Conservation (phyloP, 2,888 invertebrate genomes). For the Apamea monoglypha region DNA sequence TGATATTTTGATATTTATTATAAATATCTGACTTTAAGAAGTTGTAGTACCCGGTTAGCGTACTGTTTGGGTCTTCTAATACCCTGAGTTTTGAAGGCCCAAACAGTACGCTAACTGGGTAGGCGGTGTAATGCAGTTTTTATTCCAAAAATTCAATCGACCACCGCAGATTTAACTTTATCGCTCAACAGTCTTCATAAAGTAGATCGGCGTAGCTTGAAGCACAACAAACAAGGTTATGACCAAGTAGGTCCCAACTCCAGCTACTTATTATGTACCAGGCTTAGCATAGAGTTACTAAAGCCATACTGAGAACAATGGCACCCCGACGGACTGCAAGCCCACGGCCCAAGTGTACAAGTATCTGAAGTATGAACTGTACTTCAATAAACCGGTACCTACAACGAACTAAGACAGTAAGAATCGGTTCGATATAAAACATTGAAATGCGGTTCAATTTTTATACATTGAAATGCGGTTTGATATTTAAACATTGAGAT, state of each 20-base stretch:
- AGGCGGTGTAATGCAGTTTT: not conserved
- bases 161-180: slow-evolving; percentile 1
- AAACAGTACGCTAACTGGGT: not conserved
- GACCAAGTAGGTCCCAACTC: slow-evolving; percentile 49
- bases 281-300: slow-evolving; percentile 68
- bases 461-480: too few species aligned
- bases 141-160: not conserved
- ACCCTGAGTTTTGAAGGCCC: not conserved
- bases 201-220: slow-evolving; percentile 23
- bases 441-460: too few species aligned
- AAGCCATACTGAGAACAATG: slow-evolving; percentile 79
- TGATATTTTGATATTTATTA: too few species aligned
- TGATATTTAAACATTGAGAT: too few species aligned
- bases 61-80: too few species aligned
- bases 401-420: slow-evolving; percentile 48
- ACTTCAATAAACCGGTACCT: slow-evolving; percentile 71
- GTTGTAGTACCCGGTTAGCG: too few species aligned
- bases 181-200: slow-evolving; percentile 4
- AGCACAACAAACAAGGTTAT: slow-evolving; percentile 55
- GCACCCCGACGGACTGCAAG: slow-evolving; percentile 69
- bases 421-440: slow-evolving; percentile 55
- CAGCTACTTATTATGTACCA: slow-evolving; percentile 66
- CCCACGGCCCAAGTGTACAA: slow-evolving; percentile 59
- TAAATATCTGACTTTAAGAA: too few species aligned
- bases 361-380: slow-evolving; percentile 63